phyloP scores from a whole-genome alignment of 1,140 invertebrate genomes.

The Ladona fulva region DNA sequence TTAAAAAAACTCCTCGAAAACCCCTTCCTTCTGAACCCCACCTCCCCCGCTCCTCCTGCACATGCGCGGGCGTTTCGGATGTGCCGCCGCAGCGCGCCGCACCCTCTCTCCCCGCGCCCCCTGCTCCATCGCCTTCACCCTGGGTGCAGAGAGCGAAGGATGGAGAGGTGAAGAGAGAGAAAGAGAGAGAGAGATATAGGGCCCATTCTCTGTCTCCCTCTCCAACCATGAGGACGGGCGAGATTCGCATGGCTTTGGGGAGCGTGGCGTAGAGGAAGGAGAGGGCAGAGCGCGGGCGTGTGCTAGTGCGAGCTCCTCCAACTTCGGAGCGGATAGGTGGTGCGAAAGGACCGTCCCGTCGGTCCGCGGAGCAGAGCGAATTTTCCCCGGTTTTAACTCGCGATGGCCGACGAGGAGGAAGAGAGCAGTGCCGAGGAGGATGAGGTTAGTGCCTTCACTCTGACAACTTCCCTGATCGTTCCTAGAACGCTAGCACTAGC shows the following conservation, averaged over 20 bases:
- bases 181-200: not conserved
- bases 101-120: not conserved
- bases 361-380: not conserved
- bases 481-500: too few relatives aligned
- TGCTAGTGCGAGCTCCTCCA: not conserved
- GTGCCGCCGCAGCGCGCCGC: not conserved
- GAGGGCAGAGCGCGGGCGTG: not conserved
- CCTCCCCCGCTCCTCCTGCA: not conserved
- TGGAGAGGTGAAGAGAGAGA: not conserved
- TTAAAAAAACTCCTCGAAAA: not conserved
- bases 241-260: too few relatives aligned
- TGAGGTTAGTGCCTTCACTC: not conserved
- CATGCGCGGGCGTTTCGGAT: not conserved
- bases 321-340: not conserved
- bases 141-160: not conserved
- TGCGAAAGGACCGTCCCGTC: not conserved
- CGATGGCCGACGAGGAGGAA: not conserved
- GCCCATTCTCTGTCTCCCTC: too few relatives aligned
- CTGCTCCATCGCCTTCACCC: too few relatives aligned
- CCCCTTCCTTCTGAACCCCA: not conserved
- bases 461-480: too few relatives aligned
- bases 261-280: not conserved
- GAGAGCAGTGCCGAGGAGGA: not conserved
- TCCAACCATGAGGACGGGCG: too few relatives aligned
- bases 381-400: not conserved